Evolutionary conservation across 2,113 vertebrate genomes (phyloP), one percentile per base, ranked within the genome.

Genomic region (Crotophaga sulcirostris): DNA sequence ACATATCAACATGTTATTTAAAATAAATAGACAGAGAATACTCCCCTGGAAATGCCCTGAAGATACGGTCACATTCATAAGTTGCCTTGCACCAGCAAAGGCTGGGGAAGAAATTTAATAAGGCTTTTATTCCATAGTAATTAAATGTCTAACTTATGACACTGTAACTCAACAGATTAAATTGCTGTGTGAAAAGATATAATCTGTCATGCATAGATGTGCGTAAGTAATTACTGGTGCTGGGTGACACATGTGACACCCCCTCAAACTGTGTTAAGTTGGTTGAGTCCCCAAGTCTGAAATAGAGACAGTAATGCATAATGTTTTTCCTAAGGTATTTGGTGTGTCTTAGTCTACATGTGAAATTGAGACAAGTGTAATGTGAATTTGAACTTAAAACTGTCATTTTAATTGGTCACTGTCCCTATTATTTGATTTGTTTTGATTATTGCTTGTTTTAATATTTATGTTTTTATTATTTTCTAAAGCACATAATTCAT

Each of bases 41-140:
- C 21, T 90, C 31, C 44, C 24, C 31, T 87, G 56, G 19, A 87
- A 69, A 49, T 84, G 34, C 49, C 33, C 24, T 45, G 60, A 89
- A 69, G 42, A 68, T 52, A 52, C 4, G 3, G 55, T 80, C 36
- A 45, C 2, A 3, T 87, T 75, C 5, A 0, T 49, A 54, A 79
- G 44, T 64, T 87, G 45, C 17, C 38, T 59, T 74, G 34, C 0
- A 3, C 60, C 45, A 47, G 7, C 17, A 55, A 74, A 63, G 29
- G 44, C 60, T 38, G 34, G 29, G 69, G 59, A 47, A 73, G 55
- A 69, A 14, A 51, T 49, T 90, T 83, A 87, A 70, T 83, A 75
- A 83, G n/a, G 21, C 59, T 59, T 60, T 83, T 92, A 64, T 90
- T 78, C 51, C 54, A 13, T 23, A 42, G 55, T 87, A 72, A 92